Percentiles rank a stretch among this genome's conserved stretches.
Conservation (phyloP, 1,140 invertebrate genomes). For the Pseudomyrmex flavicornis region DNA sequence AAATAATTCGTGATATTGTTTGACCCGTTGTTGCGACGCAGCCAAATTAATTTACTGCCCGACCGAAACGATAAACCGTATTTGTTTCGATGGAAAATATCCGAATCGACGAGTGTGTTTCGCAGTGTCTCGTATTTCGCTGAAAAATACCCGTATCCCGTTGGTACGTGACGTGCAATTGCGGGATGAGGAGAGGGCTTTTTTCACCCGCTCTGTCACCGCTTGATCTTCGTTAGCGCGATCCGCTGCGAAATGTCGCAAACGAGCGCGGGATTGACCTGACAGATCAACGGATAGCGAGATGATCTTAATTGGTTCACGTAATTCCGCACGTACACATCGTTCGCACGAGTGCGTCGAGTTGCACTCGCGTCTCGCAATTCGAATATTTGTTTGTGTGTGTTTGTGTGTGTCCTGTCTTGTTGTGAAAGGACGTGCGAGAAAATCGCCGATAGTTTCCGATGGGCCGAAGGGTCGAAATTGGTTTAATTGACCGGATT, state of each 20-base stretch:
- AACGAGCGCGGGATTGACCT: constrained; percentile 42
- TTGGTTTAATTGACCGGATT: constrained; percentile 78
- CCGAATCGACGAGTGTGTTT: neutral
- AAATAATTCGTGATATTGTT: constrained; percentile 17
- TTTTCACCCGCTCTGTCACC: neutral
- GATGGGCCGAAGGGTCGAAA: constrained; percentile 68
- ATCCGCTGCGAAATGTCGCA: constrained; percentile 21
- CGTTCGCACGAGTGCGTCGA: constrained; percentile 18
- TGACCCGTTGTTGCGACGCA: neutral
- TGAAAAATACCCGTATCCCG: neutral
- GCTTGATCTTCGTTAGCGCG: constrained; percentile 16
- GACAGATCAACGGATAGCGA: constrained; percentile 45
- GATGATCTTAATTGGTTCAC: constrained; percentile 55
- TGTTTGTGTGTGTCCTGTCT: neutral
- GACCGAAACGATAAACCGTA: neutral
- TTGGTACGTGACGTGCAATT: neutral
- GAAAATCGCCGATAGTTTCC: constrained; percentile 48
- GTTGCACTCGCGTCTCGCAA: constrained; percentile 17
- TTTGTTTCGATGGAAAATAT: neutral
- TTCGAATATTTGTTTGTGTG: neutral
- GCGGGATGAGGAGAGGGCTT: too few relatives aligned
- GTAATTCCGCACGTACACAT: constrained; percentile 45
- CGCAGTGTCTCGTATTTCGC: neutral
- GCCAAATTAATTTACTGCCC: constrained; percentile 21
- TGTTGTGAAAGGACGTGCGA: constrained; percentile 36